Evolutionary conservation across 2,113 vertebrate genomes (phyloP).

Genomic region (Piprites chloris): DNA sequence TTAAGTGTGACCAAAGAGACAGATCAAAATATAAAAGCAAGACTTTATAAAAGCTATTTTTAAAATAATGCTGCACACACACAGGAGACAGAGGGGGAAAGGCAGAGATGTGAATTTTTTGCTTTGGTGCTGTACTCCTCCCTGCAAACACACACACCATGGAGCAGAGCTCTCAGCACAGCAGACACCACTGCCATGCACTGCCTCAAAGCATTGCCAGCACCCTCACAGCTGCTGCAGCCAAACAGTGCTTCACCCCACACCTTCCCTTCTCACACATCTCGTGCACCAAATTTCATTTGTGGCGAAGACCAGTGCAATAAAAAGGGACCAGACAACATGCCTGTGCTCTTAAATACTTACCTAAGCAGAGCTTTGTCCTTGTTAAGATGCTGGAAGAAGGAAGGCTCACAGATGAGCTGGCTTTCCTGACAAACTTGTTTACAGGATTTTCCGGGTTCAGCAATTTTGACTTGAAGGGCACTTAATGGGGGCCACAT

Average conservation of each 20-base stretch:
- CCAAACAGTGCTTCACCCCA: neutral
- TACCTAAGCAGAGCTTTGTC: constrained; percentile 90
- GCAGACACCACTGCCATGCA: neutral
- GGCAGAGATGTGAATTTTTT: neutral
- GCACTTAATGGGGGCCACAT: constrained; percentile 96
- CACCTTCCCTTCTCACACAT: neutral
- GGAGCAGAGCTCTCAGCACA: neutral
- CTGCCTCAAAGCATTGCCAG: neutral
- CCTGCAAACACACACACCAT: accelerated
- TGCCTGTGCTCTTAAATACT: neutral
- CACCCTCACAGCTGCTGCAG: neutral
- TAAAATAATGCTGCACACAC: neutral
- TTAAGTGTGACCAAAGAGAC: neutral
- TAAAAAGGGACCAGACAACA: neutral
- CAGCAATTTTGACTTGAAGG: constrained; percentile 90
- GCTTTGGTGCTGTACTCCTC: neutral
- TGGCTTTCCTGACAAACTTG: constrained; percentile 97
- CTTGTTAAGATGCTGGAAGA: constrained; percentile 99
- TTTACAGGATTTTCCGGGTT: constrained; percentile 89
- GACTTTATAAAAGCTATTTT: neutral
- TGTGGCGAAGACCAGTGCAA: neutral
- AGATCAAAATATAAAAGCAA: neutral
- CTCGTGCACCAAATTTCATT: accelerated
- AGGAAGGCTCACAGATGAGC: constrained; percentile 97
- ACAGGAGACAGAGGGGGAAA: neutral